Conservation (phyloP, 2,888 invertebrate species). For the Polyommatus icarus region DNA sequence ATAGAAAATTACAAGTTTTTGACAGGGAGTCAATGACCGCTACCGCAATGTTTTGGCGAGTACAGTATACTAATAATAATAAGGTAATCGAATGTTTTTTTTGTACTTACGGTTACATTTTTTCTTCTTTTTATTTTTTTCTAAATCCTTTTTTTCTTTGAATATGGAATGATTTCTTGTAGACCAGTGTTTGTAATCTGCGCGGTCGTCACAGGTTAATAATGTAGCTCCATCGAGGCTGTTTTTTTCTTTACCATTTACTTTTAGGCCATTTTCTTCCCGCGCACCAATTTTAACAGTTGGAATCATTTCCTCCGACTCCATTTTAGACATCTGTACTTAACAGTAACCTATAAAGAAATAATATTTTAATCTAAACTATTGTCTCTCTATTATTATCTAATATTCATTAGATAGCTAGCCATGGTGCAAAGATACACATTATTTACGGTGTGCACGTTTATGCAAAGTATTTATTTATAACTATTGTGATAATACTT, state of each 20-base stretch:
- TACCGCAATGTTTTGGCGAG: no score
- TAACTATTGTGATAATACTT: no score
- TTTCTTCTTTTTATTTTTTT: slow-evolving; percentile 14
- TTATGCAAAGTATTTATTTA: not conserved
- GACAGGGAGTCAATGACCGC: no score
- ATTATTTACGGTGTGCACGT: not conserved
- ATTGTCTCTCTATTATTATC: not conserved
- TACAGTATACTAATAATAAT: no score
- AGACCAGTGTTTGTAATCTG: not conserved
- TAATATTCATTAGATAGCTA: not conserved
- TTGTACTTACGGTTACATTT: not conserved
- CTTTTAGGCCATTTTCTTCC: not conserved
- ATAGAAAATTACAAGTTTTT: no score
- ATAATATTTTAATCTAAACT: not conserved
- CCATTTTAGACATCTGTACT: not conserved
- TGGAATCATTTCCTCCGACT: slow-evolving; percentile 2
- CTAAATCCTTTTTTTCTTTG: slow-evolving; percentile 7
- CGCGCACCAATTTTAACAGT: slow-evolving; percentile 14
- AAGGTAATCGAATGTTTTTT: no score
- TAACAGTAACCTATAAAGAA: not conserved
- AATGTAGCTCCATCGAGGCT: slow-evolving; percentile 1
- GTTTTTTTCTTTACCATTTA: not conserved
- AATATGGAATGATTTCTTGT: not conserved
- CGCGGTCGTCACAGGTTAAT: not conserved
- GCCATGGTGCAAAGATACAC: not conserved